phyloP scores from a whole-genome alignment of 2,113 vertebrate species.

The Apeltes quadracus region DNA sequence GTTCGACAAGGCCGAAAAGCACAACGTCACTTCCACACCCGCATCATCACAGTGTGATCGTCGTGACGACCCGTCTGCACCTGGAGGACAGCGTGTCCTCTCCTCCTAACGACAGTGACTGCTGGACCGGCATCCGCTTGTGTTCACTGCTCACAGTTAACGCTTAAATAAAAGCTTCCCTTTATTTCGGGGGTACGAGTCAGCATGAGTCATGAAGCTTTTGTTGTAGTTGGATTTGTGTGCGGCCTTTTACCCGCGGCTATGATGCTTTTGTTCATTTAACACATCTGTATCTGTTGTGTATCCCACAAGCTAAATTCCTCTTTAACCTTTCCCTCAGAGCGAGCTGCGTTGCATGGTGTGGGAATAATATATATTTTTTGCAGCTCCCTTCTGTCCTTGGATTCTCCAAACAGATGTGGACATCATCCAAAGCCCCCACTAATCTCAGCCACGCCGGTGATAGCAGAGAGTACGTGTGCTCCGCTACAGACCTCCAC shows the following conservation, averaged over 20 bases:
- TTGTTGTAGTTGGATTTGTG: constrained; percentile 25
- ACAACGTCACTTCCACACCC: constrained; percentile 39
- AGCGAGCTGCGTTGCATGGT: background rate
- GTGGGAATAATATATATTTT: constrained; percentile 24
- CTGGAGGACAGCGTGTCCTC: constrained; percentile 54
- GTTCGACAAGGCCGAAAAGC: constrained; percentile 37
- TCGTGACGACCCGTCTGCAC: constrained; percentile 60
- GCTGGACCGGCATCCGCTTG: constrained; percentile 38
- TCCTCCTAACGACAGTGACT: constrained; percentile 48
- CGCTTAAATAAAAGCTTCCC: constrained; percentile 15
- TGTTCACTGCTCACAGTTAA: constrained; percentile 60
- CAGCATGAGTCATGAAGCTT: constrained; percentile 26
- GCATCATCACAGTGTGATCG: constrained; percentile 35
- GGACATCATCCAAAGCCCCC: constrained; percentile 44
- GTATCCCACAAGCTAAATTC: background rate
- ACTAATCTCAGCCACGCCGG: constrained; percentile 60
- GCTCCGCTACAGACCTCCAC: constrained; percentile 60
- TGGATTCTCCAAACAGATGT: constrained; percentile 70
- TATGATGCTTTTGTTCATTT: background rate
- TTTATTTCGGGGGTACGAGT: constrained; percentile 35
- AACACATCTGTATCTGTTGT: constrained; percentile 8
- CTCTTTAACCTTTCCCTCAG: background rate
- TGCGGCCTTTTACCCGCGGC: background rate
- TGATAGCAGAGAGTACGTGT: constrained; percentile 63
- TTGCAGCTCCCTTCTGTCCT: constrained; percentile 22